Evolutionary conservation across 2,113 vertebrate genomes (phyloP).

Genomic region (Platycercus adscitus): DNA sequence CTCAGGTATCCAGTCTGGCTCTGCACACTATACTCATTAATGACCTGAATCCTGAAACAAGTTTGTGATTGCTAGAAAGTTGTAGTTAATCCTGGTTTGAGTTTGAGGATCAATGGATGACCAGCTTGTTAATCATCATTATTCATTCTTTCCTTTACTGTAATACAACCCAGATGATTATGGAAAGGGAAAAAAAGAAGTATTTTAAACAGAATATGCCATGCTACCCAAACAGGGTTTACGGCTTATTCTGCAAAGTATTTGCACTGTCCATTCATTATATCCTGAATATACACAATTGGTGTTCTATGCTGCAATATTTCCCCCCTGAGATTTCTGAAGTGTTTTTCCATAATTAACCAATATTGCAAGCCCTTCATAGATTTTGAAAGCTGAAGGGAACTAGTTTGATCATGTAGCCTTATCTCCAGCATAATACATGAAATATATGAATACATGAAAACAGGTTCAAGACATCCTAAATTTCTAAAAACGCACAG

Average conservation of each 20-base stretch:
- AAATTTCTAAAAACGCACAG: neutral
- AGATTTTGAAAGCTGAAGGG: neutral
- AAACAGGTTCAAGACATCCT: conserved; percentile 4
- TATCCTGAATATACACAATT: neutral
- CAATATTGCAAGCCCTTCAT: neutral
- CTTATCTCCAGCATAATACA: neutral
- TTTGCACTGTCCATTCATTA: neutral
- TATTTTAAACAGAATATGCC: neutral
- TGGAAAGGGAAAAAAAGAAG: neutral
- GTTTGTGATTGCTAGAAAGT: neutral
- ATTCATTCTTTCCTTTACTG: neutral
- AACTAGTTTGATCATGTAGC: neutral
- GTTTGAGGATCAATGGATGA: neutral
- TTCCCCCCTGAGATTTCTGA: neutral
- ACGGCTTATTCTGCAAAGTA: neutral
- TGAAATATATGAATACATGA: neutral
- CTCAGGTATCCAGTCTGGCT: neutral
- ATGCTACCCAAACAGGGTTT: neutral
- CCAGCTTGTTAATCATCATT: neutral
- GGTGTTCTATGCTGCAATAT: neutral
- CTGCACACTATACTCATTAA: neutral
- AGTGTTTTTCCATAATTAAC: neutral
- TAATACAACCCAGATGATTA: conserved; percentile 5
- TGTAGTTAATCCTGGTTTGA: neutral
- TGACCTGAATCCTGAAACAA: neutral